These are phyloP conservation scores for Potorous gilbertii DNA, from an alignment of 2,797 vertebrate genomes.

Conservation along the genomic window DNA sequence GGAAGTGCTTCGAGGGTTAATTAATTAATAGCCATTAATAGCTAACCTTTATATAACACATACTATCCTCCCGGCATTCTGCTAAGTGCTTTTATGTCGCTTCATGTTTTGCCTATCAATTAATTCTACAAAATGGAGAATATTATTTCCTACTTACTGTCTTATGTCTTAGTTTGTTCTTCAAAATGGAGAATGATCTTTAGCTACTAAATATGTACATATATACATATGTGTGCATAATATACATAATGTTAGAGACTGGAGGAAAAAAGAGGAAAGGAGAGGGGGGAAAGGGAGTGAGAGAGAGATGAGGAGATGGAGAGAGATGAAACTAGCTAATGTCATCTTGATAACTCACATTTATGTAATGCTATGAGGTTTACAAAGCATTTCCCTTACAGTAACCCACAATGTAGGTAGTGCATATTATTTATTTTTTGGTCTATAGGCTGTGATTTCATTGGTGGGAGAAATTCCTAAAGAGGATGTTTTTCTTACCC, in stretches of 20 bases:
- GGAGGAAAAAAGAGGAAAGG: no score
- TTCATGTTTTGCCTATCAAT: not conserved
- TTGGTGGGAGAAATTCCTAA: not conserved
- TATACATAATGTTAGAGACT: no score
- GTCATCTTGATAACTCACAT: not conserved
- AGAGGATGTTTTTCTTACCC: not conserved
- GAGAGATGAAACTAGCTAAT: not conserved
- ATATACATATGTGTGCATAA: no score
- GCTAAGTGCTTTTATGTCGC: constrained; percentile 19
- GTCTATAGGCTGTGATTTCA: not conserved
- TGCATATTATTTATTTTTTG: not conserved
- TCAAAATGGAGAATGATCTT: not conserved
- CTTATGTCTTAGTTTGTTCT: not conserved
- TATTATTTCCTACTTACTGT: not conserved
- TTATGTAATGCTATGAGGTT: not conserved
- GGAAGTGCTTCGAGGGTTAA: not conserved
- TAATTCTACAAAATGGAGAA: constrained; percentile 6
- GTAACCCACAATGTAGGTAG: not conserved
- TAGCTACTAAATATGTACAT: not conserved
- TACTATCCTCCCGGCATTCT: not conserved
- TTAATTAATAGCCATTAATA: constrained; percentile 2
- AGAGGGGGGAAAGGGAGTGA: no score
- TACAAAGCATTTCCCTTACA: not conserved
- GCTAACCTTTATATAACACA: not conserved
- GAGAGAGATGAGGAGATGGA: not conserved